Percentiles rank a stretch among this genome's conserved stretches.
Conservation (phyloP, 1,140 invertebrate genomes). For the Belonocnema kinseyi region DNA sequence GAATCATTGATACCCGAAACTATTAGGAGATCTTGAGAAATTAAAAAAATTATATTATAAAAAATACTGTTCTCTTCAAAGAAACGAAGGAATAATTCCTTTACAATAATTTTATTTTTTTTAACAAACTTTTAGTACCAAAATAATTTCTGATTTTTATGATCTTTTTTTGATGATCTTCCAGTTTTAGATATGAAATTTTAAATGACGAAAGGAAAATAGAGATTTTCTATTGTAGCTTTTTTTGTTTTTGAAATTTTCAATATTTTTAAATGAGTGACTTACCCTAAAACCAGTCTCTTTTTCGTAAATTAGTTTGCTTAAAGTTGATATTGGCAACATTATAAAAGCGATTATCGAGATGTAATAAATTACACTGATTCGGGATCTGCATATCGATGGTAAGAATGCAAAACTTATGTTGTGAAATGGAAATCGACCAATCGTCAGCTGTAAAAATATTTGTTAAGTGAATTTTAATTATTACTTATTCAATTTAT, state of each 20-base stretch:
- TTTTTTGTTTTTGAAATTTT: neutral
- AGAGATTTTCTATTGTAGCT: too few species aligned
- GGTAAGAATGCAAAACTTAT: conserved; percentile 45
- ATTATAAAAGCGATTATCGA: conserved; percentile 45
- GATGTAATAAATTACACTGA: conserved; percentile 51
- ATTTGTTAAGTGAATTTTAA: neutral
- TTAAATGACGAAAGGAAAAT: too few species aligned
- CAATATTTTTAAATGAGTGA: neutral
- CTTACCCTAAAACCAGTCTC: conserved; percentile 51
- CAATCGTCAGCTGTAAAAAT: conserved; percentile 2
- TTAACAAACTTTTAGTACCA: too few species aligned
- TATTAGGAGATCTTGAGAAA: conserved; percentile 49
- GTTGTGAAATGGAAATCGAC: conserved; percentile 47
- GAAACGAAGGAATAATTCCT: too few species aligned
- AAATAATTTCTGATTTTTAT: too few species aligned
- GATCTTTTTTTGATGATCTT: too few species aligned
- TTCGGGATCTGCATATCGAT: conserved; percentile 41
- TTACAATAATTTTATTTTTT: too few species aligned
- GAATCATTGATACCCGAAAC: conserved; percentile 45
- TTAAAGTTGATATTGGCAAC: conserved; percentile 40
- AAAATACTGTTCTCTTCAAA: too few species aligned
- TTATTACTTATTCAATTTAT: too few species aligned
- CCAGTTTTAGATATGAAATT: too few species aligned
- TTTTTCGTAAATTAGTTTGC: conserved; percentile 50
- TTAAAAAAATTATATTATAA: too few species aligned